These are phyloP conservation scores for Gandaritis pyraliata DNA, from an alignment of 2,888 invertebrate genomes.

Conservation along the genomic window DNA sequence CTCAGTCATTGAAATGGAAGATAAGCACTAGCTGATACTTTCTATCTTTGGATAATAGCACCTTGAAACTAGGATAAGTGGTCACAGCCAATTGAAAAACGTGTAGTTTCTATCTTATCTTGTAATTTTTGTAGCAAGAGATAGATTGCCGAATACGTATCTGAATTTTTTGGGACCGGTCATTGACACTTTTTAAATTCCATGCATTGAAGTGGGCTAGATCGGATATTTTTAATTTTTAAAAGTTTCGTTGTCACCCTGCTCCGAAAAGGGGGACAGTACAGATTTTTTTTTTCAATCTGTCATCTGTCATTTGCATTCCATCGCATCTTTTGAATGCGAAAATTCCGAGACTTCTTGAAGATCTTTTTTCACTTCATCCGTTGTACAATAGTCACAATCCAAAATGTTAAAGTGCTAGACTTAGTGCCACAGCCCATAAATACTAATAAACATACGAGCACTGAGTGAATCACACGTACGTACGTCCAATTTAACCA, in stretches of 20 bases:
- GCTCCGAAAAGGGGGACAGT: too few species aligned
- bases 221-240: too few species aligned
- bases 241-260: too few species aligned
- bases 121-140: not conserved
- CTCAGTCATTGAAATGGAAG: not conserved
- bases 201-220: not conserved
- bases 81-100: not conserved
- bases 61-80: not conserved
- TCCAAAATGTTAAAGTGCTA: not conserved
- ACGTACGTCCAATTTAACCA: constrained; percentile 22
- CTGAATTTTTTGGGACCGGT: not conserved
- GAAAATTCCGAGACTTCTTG: too few species aligned
- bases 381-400: not conserved
- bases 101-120: constrained; percentile 8
- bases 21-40: not conserved
- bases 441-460: constrained; percentile 14
- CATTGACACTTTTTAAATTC: not conserved
- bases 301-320: too few species aligned
- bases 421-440: not conserved
- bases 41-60: constrained; percentile 1
- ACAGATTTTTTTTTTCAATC: too few species aligned
- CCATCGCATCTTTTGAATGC: too few species aligned
- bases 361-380: not conserved
- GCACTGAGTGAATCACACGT: constrained; percentile 19
- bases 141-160: not conserved